phyloP scores from a whole-genome alignment of 2,888 invertebrate species.

The Phragmatobia fuliginosa region DNA sequence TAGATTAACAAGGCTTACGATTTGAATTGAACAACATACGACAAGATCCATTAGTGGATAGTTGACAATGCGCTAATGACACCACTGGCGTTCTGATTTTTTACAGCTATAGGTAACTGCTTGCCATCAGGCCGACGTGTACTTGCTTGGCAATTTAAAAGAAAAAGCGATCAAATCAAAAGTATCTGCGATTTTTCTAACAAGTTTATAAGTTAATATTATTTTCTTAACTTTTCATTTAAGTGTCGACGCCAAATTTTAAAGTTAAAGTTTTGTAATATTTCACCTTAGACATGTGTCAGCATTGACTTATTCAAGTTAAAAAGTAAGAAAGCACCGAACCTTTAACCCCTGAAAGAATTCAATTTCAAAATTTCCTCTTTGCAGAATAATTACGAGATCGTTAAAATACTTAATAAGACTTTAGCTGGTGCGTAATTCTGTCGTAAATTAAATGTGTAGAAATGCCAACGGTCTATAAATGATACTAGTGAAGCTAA shows the following conservation, averaged over 20 bases:
- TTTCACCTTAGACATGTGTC: not conserved
- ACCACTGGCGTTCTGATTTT: not conserved
- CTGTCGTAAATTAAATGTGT: conserved; percentile 67
- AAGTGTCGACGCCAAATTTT: not conserved
- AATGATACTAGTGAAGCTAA: conserved; percentile 69
- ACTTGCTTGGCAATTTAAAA: not conserved
- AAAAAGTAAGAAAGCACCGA: conserved; percentile 4
- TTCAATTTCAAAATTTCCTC: conserved; percentile 24
- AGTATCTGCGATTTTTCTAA: no score
- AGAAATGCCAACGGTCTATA: conserved; percentile 63
- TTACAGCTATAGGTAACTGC: not conserved
- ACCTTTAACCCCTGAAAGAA: conserved; percentile 17
- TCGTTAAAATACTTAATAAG: conserved; percentile 68
- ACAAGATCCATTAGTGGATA: not conserved
- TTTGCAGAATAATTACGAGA: conserved; percentile 52
- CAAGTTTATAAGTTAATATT: no score
- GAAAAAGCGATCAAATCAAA: not conserved
- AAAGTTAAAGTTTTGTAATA: not conserved
- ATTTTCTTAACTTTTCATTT: no score
- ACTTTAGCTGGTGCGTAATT: conserved; percentile 60
- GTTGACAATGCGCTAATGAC: conserved; percentile 1
- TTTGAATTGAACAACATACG: not conserved
- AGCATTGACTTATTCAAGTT: not conserved
- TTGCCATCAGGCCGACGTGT: not conserved
- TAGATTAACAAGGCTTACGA: not conserved